A percentile compares a stretch with the other conserved stretches of the same genome.
Evolutionary conservation across 2,113 vertebrate genomes (phyloP).

Genomic region (Cyanoderma ruficeps): DNA sequence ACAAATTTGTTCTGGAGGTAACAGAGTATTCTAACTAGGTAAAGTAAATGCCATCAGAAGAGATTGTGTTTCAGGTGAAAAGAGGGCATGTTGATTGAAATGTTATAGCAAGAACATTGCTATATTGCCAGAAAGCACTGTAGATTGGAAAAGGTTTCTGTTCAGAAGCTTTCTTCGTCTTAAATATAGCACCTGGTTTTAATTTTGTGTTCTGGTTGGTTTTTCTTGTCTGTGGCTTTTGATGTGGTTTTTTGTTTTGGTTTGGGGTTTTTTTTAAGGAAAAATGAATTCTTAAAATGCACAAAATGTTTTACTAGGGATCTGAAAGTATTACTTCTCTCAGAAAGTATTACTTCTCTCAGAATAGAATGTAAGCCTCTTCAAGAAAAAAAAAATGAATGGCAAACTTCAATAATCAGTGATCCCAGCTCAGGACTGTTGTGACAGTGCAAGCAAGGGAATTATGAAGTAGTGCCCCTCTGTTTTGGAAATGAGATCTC

Average conservation of each 20-base stretch:
- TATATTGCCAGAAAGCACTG: background rate
- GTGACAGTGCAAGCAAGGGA: background rate
- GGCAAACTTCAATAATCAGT: background rate
- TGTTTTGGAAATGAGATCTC: background rate
- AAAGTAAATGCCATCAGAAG: background rate
- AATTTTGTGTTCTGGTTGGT: background rate
- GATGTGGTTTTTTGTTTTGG: background rate
- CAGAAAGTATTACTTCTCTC: background rate
- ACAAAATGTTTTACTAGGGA: background rate
- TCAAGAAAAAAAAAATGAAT: background rate
- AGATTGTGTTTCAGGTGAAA: background rate
- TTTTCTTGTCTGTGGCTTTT: background rate
- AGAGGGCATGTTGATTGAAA: background rate
- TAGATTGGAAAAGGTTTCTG: background rate
- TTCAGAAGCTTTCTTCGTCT: background rate
- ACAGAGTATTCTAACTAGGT: background rate
- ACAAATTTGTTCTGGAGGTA: background rate
- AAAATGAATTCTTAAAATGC: background rate
- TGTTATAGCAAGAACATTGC: background rate
- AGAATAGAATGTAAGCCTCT: background rate
- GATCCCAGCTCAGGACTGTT: background rate
- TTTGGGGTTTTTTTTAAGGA: background rate
- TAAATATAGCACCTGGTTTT: background rate
- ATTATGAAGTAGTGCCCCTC: background rate
- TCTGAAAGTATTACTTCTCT: background rate